Evolutionary conservation across 2,888 invertebrate species (phyloP).

Genomic region (Iselma pallidipennis): DNA sequence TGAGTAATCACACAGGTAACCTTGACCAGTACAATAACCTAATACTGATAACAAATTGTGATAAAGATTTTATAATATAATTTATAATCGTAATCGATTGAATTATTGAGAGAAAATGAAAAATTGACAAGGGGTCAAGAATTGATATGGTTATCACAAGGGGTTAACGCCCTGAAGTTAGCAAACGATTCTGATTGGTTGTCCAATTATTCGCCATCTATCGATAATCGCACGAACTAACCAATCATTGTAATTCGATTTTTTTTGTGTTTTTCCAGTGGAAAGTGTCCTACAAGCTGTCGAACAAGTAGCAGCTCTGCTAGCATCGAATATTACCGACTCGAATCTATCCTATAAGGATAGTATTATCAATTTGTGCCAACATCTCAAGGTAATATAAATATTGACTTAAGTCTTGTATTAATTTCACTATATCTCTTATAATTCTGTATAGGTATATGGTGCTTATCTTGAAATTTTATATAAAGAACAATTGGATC

Average conservation of each 20-base stretch:
- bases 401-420: conserved; percentile 36
- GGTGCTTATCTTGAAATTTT: conserved; percentile 80
- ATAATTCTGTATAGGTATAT: conserved; percentile 54
- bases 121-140: no score
- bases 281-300: conserved; percentile 82
- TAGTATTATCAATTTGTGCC: conserved; percentile 76
- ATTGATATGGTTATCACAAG: no score
- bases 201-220: neutral
- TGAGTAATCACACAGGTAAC: neutral
- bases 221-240: neutral
- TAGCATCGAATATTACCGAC: conserved; percentile 76
- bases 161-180: neutral
- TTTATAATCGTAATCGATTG: no score
- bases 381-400: conserved; percentile 71
- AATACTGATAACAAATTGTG: no score
- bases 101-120: no score
- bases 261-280: conserved; percentile 60
- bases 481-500: conserved; percentile 84
- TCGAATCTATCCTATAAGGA: conserved; percentile 65
- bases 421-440: conserved; percentile 2
- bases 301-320: conserved; percentile 77
- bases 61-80: no score
- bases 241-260: neutral
- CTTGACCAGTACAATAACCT: neutral
- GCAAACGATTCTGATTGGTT: neutral